Percentiles rank a stretch among this genome's conserved stretches.
These are phyloP conservation scores for Mylabris sibirica DNA, from an alignment of 2,888 invertebrate genomes.

Conservation along the genomic window DNA sequence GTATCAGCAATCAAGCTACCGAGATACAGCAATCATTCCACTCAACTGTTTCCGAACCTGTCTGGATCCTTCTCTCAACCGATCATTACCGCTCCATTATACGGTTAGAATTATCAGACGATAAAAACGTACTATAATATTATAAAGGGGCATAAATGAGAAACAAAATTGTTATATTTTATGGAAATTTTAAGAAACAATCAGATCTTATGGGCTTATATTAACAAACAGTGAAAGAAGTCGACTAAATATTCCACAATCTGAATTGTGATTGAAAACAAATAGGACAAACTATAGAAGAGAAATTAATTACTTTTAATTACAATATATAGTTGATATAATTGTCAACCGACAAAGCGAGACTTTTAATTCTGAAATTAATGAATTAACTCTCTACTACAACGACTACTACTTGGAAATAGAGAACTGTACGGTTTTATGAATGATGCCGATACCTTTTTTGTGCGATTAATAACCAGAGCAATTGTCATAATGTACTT, in stretches of 20 bases:
- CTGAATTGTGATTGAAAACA: background rate
- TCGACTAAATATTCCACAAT: background rate
- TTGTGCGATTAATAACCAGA: background rate
- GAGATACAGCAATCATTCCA: constrained; percentile 41
- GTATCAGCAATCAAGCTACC: constrained; percentile 42
- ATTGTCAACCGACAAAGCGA: background rate
- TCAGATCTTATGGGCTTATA: constrained; percentile 21
- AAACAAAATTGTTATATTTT: background rate
- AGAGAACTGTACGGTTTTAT: background rate
- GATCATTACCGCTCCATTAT: constrained; percentile 38
- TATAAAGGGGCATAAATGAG: background rate
- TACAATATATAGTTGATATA: background rate
- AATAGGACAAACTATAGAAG: background rate
- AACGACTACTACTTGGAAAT: background rate
- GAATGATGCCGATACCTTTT: background rate
- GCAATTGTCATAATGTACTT: background rate
- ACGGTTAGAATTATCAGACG: constrained; percentile 32
- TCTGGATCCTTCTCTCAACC: constrained; percentile 28
- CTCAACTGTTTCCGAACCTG: constrained; percentile 32
- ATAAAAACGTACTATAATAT: background rate
- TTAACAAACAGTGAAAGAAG: background rate
- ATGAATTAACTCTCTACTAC: background rate
- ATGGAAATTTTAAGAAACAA: constrained; percentile 22
- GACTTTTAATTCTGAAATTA: constrained; percentile 13
- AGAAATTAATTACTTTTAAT: background rate